phyloP scores from a whole-genome alignment of 2,113 vertebrate genomes.

The Leptobrachium ailaonicum region DNA sequence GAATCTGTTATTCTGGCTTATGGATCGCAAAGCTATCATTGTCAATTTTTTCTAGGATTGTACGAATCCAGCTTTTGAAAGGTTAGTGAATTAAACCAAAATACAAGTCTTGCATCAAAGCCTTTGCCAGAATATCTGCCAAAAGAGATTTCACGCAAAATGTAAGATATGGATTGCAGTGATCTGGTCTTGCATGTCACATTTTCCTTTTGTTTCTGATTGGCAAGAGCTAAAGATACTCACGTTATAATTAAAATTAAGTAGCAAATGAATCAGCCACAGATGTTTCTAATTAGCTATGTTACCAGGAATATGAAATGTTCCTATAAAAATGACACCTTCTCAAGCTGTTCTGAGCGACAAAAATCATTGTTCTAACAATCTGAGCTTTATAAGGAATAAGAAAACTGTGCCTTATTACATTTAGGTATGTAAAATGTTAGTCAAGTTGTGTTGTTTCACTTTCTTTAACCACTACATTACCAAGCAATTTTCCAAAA shows the following conservation, averaged over 20 bases:
- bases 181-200: too few relatives aligned
- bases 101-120: too few relatives aligned
- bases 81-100: too few relatives aligned
- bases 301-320: constrained; percentile 35
- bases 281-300: constrained; percentile 42
- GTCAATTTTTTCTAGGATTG: too few relatives aligned
- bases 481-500: too few relatives aligned
- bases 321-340: constrained; percentile 20
- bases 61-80: too few relatives aligned
- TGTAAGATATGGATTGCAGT: too few relatives aligned
- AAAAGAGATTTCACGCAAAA: too few relatives aligned
- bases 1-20: too few relatives aligned
- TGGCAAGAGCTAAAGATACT: constrained; percentile 43
- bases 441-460: neutral
- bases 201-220: constrained; percentile 2
- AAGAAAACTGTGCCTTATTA: neutral
- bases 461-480: neutral
- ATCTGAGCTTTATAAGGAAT: constrained; percentile 35
- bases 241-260: constrained; percentile 35
- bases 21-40: too few relatives aligned
- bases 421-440: neutral
- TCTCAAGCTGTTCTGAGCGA: constrained; percentile 1
- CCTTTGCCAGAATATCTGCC: too few relatives aligned
- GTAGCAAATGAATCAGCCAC: constrained; percentile 37
- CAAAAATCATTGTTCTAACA: constrained; percentile 30